Evolutionary conservation across 2,113 vertebrate genomes (phyloP).

Genomic region (Erythrocercus mccallii): DNA sequence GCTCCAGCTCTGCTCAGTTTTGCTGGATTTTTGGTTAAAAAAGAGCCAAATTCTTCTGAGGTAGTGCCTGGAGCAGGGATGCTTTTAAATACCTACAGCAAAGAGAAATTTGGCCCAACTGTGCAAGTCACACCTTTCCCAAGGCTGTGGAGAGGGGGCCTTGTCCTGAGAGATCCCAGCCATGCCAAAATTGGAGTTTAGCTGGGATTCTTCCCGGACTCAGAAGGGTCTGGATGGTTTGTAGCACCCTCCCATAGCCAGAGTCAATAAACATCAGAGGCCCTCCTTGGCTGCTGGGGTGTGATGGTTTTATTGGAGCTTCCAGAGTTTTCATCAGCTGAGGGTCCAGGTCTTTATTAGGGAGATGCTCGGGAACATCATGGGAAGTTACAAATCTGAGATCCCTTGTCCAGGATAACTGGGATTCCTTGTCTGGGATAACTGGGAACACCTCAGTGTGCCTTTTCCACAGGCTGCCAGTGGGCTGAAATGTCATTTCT

Average conservation of each 20-base stretch:
- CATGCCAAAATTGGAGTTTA: fast-evolving
- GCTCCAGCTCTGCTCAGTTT: background rate
- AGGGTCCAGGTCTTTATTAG: background rate
- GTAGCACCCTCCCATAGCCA: background rate
- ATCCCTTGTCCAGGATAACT: background rate
- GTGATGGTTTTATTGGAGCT: background rate
- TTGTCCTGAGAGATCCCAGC: fast-evolving
- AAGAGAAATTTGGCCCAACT: background rate
- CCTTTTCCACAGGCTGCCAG: background rate
- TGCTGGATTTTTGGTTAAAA: background rate
- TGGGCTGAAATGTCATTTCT: background rate
- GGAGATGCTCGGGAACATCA: background rate
- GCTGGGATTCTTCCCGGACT: background rate
- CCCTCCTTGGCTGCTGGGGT: background rate
- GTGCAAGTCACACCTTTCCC: background rate
- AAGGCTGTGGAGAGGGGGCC: background rate
- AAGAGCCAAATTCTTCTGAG: background rate
- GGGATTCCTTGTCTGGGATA: background rate
- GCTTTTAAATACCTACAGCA: background rate
- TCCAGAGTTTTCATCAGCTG: background rate
- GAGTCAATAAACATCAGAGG: background rate
- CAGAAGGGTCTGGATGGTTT: background rate
- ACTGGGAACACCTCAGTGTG: background rate
- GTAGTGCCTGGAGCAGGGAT: background rate
- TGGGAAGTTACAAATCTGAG: background rate